A percentile compares a stretch with the other conserved stretches of the same genome.
phyloP scores from a whole-genome alignment of 2,888 invertebrate genomes.

The Notodonta ziczac region DNA sequence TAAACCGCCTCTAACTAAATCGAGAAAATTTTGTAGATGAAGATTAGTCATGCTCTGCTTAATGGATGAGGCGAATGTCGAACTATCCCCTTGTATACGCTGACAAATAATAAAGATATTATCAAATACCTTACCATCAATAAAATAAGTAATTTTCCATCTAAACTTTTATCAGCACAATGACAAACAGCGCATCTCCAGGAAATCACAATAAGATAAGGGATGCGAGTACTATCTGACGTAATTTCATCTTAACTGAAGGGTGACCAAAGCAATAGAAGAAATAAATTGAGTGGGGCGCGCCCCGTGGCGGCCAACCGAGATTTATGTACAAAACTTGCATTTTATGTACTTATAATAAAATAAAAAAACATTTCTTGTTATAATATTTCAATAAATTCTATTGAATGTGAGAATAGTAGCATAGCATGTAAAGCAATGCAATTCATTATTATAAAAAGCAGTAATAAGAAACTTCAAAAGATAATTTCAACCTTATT shows the following conservation, averaged over 20 bases:
- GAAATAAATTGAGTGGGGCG: constrained; percentile 66
- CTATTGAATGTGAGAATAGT: background rate
- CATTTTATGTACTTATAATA: constrained; percentile 17
- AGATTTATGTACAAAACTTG: constrained; percentile 54
- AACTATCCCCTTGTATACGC: background rate
- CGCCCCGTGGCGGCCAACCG: constrained; percentile 51
- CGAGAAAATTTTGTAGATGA: background rate
- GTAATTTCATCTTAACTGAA: constrained; percentile 64
- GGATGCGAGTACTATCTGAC: constrained; percentile 55
- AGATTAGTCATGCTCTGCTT: background rate
- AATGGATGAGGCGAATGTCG: background rate
- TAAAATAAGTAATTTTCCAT: constrained; percentile 17
- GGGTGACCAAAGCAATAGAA: constrained; percentile 65
- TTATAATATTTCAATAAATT: background rate
- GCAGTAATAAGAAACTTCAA: no score
- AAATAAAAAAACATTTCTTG: background rate
- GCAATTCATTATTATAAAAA: no score
- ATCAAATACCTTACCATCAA: constrained; percentile 2
- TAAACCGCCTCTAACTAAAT: no score
- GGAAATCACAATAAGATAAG: constrained; percentile 56
- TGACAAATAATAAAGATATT: constrained; percentile 10
- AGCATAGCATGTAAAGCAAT: no score
- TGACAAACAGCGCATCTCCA: constrained; percentile 43
- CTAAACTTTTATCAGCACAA: constrained; percentile 24
- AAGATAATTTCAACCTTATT: background rate